Evolutionary conservation across 2,888 invertebrate genomes (phyloP), one percentile per base, ranked within the genome.

Genomic region (Agrochola lychnidis): DNA sequence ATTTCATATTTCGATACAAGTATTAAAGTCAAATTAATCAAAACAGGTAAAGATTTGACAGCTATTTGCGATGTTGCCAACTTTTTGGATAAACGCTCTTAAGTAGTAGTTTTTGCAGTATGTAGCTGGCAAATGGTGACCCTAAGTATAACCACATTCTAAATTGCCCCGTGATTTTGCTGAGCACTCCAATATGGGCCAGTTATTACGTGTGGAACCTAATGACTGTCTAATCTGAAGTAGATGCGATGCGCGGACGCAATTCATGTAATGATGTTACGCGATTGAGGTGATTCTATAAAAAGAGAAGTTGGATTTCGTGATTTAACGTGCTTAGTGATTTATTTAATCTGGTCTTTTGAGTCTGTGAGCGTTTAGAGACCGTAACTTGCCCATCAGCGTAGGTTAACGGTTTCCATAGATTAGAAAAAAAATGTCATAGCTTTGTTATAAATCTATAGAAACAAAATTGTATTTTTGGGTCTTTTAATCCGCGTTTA

Each of bases 201-300:
- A 81, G 61, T 40, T 59, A 82, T 83, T 84, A 81, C 84, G 61
- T 76, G 70, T 84, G 79, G 40, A 63, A 73, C 66, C 67, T 81
- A 77, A 84, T 77, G 85, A 67, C 75, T 62, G 59, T 53, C 81
- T 68, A 64, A 69, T 81, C 73, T 76, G 68, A 70, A 77, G 51
- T 72, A 64, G 73, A 70, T 71, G 56, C 40, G 66, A 73, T 70
- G 71, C 66, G 81, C 45, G 14, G 67, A 56, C 61, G 75, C 81
- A 69, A 80, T 62, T 45, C 64, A 42, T 73, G 61, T 84, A 84
- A 84, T 63, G 57, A 76, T 76, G 63, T 84, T 63, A 66, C 70
- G 62, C 30, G 59, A 79, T 57, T 42, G 30, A 68, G 51, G 16
- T 59, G 56, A 57, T 82, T 68, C 48, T 45, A 22, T 70, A 70